phyloP scores from a whole-genome alignment of 2,888 invertebrate species.

The Erannis defoliaria region DNA sequence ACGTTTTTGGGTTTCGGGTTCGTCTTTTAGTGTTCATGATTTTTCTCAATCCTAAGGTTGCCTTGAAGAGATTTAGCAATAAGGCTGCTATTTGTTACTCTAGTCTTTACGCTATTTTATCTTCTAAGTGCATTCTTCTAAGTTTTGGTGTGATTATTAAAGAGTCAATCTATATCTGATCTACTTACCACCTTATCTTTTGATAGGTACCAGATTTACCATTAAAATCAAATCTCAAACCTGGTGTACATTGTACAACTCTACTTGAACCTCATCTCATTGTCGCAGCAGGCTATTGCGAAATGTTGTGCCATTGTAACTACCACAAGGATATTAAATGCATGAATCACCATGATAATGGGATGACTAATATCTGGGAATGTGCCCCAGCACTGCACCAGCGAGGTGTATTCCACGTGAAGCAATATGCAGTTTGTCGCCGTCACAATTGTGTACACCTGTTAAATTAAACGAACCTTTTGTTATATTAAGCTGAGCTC shows the following conservation, averaged over 20 bases:
- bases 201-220: not conserved
- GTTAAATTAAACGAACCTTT: constrained; percentile 12
- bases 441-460: constrained; percentile 81
- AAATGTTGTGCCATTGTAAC: constrained; percentile 3
- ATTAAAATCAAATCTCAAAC: not conserved
- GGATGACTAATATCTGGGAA: constrained; percentile 80
- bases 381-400: constrained; percentile 80
- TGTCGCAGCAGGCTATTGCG: not conserved
- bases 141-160: no score
- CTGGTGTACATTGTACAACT: not conserved
- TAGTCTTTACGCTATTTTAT: no score
- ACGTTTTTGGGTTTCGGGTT: no score
- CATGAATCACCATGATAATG: constrained; percentile 72
- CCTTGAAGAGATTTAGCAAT: no score
- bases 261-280: constrained; percentile 11
- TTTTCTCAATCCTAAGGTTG: no score
- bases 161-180: no score
- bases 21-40: no score
- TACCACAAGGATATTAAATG: constrained; percentile 56
- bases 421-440: constrained; percentile 83
- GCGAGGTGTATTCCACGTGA: constrained; percentile 76
- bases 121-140: no score
- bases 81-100: no score
- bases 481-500: not conserved
- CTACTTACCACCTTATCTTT: not conserved